Evolutionary conservation across 2,888 invertebrate species (phyloP), one percentile per base, ranked within the genome.

Genomic region (Cheilosia scutellata): DNA sequence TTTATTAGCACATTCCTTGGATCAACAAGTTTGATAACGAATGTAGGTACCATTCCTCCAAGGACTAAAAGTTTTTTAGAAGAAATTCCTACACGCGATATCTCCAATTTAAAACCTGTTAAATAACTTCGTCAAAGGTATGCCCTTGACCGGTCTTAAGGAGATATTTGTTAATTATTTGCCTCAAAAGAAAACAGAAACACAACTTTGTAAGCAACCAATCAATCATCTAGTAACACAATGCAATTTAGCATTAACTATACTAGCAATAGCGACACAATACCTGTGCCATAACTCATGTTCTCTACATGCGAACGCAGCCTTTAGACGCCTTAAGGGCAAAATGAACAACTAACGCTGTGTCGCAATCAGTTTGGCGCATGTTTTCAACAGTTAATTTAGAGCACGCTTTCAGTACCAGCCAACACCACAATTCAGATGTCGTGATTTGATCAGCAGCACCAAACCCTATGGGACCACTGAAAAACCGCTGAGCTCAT

Each of bases 351-450:
- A 66, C 72, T 33, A 86, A 77, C 55, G 60, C 51, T 72, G 55
- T 86, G 86, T 86, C 76, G 86, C 86, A 86, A 86, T 86, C 86
- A 76, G 66, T 72, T 76, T 77, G 76, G 86, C 82, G 71, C 82
- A 86, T 86, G 86, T 86, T 86, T 86, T 86, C 82, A 86, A 82
- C 86, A 86, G 86, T 77, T 72, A 76, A 86, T 86, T 86, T 77
- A 58, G 77, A 82, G 76, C 86, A 86, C 86, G 86, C 82, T 86
- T 86, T 76, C 42, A 42, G 57, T 57, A 55, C 77, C 55, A 82
- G 82, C 82, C 86, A 80, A 84, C 78, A 79, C 78, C 37, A 75
- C 79, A 65, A 58, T 60, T 79, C 58, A 75, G 33, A 74, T 53
- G 79, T 63, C 75, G 62, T 80, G 86, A 86, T 86, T 82, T 55